Conservation (phyloP, 2,113 vertebrate genomes). For the Passer domesticus region DNA sequence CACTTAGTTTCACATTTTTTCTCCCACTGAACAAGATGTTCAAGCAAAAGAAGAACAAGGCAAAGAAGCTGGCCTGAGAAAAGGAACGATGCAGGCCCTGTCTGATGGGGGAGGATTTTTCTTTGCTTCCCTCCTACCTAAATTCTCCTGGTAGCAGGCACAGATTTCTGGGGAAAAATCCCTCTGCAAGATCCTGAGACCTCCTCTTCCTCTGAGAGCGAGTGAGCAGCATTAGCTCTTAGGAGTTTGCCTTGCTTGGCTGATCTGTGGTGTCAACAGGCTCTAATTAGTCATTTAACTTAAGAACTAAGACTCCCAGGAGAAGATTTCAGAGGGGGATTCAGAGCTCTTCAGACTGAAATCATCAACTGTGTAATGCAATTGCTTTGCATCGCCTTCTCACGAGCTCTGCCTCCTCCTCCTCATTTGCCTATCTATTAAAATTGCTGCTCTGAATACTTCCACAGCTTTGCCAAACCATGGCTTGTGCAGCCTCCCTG, state of each 20-base stretch:
- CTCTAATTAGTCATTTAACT: constrained; percentile 43
- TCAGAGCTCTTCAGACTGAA: background rate
- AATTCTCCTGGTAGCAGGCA: background rate
- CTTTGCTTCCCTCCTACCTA: background rate
- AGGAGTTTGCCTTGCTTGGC: background rate
- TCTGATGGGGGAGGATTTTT: background rate
- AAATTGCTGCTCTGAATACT: background rate
- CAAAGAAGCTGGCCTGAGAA: background rate
- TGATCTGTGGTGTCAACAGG: constrained; percentile 2
- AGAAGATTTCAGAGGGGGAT: constrained; percentile 22
- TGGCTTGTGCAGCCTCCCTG: background rate
- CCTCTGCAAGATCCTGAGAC: background rate
- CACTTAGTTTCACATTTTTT: constrained; percentile 39
- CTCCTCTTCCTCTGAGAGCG: background rate
- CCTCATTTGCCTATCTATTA: background rate
- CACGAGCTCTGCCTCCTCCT: background rate
- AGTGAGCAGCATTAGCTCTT: background rate
- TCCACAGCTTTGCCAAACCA: background rate
- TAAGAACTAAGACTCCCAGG: constrained; percentile 16
- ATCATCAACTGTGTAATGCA: background rate
- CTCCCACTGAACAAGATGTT: background rate
- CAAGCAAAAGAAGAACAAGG: background rate
- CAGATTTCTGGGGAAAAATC: background rate
- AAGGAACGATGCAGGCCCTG: background rate
- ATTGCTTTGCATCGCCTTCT: background rate